Evolutionary conservation across 2,797 vertebrate species (phyloP), one percentile per base, ranked within the genome.

Genomic region (Nannoperca obscura): DNA sequence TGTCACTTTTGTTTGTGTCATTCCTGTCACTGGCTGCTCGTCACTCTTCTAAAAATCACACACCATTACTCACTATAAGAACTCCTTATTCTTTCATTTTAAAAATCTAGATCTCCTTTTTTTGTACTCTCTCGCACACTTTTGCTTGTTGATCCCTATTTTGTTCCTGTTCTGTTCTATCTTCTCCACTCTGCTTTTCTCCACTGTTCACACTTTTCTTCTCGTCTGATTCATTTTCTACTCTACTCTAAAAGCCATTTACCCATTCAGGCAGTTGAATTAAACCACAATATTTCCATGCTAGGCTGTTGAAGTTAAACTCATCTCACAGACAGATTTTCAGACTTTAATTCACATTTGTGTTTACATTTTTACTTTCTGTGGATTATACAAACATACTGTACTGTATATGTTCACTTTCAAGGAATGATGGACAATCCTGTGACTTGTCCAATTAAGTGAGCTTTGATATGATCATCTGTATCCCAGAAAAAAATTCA

Each of bases 1-100:
- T 70, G 80, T 83, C 80, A 67, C 75, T 76, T 89, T 47, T 80
- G 67, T 79, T 73, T 61, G 55, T 80, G 73, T 76, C 77, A 57
- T n/a, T 57, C 46, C 69, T 81, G 70, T 84, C 81, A 78, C 50
- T 10, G 0, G 22, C 54, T 59, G 70, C 54, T 76, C 13, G 1
- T 78, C 82, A 55, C 55, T 67, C 24, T 1, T 75, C 74, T 55
- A 40, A 44, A 44, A 70, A 60, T 72, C 60, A 27, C 42, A 15
- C 46, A 2, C 53, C 38, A 44, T 68, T 61, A 27, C 38, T 75
- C 57, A 54, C 14, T 42, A 40, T 60, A 55, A 68, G n/a, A 80
- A 72, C 13, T 71, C 6, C 52, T 40, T 20, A 27, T 24, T 10
- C 14, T 40, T 40, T 40, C 38, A 11, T 72, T 81, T 77, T 47